Conservation (phyloP, 2,888 invertebrate species). For the Mesorhabditis spiculigera region DNA sequence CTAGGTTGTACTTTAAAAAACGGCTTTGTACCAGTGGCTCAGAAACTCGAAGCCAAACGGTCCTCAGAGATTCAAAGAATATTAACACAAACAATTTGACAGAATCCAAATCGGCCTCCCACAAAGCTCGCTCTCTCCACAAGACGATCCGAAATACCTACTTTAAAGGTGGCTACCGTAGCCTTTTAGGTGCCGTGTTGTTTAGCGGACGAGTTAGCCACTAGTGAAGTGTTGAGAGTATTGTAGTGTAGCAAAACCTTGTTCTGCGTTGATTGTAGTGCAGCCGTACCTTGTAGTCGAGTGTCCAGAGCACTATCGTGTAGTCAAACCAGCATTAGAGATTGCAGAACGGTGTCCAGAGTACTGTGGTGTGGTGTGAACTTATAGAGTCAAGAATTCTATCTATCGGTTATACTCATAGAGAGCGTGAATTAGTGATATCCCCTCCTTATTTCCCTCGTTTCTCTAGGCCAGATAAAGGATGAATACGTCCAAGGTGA, state of each 20-base stretch:
- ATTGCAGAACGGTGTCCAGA: too few relatives aligned
- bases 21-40: neutral
- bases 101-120: neutral
- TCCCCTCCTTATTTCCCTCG: too few relatives aligned
- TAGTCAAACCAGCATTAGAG: too few relatives aligned
- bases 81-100: neutral
- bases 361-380: too few relatives aligned
- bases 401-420: neutral
- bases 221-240: too few relatives aligned
- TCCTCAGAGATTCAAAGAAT: neutral
- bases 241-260: too few relatives aligned
- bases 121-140: neutral
- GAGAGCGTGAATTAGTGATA: neutral
- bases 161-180: neutral
- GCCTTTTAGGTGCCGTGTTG: too few relatives aligned
- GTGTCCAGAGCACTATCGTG: too few relatives aligned
- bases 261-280: too few relatives aligned
- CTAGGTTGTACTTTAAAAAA: neutral
- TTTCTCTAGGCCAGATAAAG: slow-evolving; percentile 2
- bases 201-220: too few relatives aligned
- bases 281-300: too few relatives aligned
- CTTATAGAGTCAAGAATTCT: neutral
- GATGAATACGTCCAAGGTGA: slow-evolving; percentile 2
- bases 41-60: too few relatives aligned
- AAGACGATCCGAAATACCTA: neutral